Percentiles rank a stretch among this genome's conserved stretches.
Evolutionary conservation across 2,797 vertebrate species (phyloP).

Genomic region (Oreonectes daqikongensis): DNA sequence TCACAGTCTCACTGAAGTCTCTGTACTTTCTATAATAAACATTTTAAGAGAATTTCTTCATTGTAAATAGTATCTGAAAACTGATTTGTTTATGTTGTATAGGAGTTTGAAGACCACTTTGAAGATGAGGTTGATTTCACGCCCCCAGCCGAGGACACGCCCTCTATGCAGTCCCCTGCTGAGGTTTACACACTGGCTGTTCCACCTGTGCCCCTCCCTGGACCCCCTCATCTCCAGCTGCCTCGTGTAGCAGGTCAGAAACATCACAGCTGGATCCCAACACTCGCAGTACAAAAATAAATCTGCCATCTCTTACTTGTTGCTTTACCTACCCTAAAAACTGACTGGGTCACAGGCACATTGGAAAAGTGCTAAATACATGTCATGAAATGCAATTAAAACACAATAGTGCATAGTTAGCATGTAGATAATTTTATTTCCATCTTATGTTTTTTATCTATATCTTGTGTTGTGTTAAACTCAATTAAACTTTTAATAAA

Average conservation of each 20-base stretch:
- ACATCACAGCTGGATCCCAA: background rate
- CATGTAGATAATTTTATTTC: no score
- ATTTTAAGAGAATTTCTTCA: background rate
- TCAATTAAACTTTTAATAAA: no score
- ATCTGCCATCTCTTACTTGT: background rate
- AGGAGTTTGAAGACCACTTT: constrained; percentile 99
- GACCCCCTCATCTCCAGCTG: constrained; percentile 87
- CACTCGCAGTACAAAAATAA: background rate
- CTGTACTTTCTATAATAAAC: no score
- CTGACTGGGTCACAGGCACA: no score
- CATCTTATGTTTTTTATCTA: no score
- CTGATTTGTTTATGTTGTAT: constrained; percentile 12
- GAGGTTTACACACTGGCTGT: constrained; percentile 97
- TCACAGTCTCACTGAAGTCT: background rate
- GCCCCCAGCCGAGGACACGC: constrained; percentile 96
- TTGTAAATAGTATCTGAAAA: background rate
- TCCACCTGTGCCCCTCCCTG: constrained; percentile 85
- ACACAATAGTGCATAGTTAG: no score
- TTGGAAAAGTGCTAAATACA: no score
- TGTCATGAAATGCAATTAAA: no score
- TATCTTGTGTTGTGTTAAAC: no score
- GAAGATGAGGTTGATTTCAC: constrained; percentile 98
- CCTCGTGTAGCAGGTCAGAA: constrained; percentile 71
- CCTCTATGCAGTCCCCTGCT: constrained; percentile 91
- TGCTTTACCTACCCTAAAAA: no score